Percentiles rank a stretch among this genome's conserved stretches.
These are phyloP conservation scores for Loriculus beryllinus DNA, from an alignment of 2,797 vertebrate species.

Conservation along the genomic window DNA sequence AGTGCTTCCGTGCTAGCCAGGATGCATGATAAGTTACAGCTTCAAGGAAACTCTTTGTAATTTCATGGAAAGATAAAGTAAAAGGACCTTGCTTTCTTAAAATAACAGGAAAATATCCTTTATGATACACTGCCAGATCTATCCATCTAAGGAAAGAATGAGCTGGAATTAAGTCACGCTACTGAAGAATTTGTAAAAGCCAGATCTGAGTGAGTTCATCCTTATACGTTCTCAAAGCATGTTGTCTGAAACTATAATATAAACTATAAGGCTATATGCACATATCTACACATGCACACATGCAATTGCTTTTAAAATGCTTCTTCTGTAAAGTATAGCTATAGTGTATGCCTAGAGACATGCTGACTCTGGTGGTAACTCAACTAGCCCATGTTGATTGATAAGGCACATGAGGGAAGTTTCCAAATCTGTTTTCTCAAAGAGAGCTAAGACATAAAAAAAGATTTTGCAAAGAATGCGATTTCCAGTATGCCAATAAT, in stretches of 20 bases:
- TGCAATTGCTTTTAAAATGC: not conserved
- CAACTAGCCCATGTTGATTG: not conserved
- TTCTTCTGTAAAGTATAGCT: not conserved
- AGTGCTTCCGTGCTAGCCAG: not conserved
- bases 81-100: slow-evolving; percentile 29
- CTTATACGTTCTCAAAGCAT: not conserved
- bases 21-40: not conserved
- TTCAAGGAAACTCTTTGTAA: slow-evolving; percentile 48
- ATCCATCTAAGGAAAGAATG: slow-evolving; percentile 30
- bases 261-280: not conserved
- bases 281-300: not conserved
- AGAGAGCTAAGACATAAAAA: not conserved
- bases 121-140: slow-evolving; percentile 25
- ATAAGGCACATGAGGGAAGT: not conserved
- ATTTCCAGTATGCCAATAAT: slow-evolving; percentile 16
- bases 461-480: not conserved
- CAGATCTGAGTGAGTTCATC: not conserved
- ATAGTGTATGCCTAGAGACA: not conserved
- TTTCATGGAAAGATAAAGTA: slow-evolving; percentile 49
- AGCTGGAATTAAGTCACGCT: slow-evolving; percentile 4
- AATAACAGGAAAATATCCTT: slow-evolving; percentile 51
- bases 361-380: not conserved
- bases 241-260: not conserved
- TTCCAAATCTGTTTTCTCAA: slow-evolving; percentile 31
- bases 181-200: not conserved